Evolutionary conservation across 2,888 invertebrate species (phyloP).

Genomic region (Dasypolia templi): DNA sequence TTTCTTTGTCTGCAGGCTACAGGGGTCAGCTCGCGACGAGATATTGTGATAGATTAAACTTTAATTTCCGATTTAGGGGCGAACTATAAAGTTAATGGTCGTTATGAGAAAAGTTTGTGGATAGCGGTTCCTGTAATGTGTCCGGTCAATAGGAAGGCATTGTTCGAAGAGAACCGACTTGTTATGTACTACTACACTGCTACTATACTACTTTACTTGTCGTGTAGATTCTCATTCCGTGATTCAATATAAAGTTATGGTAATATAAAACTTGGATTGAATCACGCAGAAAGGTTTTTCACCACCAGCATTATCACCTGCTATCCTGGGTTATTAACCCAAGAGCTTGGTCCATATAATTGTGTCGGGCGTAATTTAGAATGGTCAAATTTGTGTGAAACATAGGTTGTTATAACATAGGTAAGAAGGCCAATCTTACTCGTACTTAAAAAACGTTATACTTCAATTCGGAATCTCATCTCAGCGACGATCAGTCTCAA

Average conservation of each 20-base stretch:
- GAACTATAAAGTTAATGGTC: constrained; percentile 12
- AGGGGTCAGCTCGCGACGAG: constrained; percentile 21
- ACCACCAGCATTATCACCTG: too few relatives aligned
- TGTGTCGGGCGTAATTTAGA: background rate
- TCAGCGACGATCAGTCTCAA: too few relatives aligned
- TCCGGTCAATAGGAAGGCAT: background rate
- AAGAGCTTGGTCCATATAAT: background rate
- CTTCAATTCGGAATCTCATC: too few relatives aligned
- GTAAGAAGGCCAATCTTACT: too few relatives aligned
- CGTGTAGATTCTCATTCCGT: background rate
- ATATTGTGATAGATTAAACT: constrained; percentile 49
- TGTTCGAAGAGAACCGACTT: background rate
- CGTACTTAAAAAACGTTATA: too few relatives aligned
- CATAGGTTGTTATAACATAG: background rate
- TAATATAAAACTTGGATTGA: background rate
- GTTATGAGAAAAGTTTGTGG: constrained; percentile 31
- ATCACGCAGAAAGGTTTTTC: too few relatives aligned
- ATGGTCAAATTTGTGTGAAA: background rate
- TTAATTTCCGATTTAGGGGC: constrained; percentile 41
- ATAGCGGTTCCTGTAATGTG: background rate
- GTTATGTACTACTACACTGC: too few relatives aligned
- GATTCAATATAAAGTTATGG: background rate
- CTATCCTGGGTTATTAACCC: too few relatives aligned
- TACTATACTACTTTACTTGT: too few relatives aligned
- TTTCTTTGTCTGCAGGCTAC: constrained; percentile 33